Evolutionary conservation across 2,113 vertebrate genomes (phyloP).

Genomic region (Pelecanoides urinatrix): DNA sequence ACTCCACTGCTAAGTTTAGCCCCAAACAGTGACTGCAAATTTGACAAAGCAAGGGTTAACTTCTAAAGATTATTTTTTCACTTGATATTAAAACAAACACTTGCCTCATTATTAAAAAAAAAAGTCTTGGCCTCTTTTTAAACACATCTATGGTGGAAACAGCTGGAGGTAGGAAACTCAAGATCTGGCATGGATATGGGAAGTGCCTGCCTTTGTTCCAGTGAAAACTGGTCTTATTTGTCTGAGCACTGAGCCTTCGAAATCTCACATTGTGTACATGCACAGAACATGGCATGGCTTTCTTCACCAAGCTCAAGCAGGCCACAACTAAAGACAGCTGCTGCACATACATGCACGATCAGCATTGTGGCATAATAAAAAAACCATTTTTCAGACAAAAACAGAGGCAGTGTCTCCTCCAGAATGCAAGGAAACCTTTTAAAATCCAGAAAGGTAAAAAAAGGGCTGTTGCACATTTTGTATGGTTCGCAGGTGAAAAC

Average conservation of each 20-base stretch:
- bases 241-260: constrained; percentile 6
- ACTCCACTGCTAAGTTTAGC: not conserved
- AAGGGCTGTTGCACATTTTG: not conserved
- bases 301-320: not conserved
- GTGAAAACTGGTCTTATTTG: constrained; percentile 42
- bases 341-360: not conserved
- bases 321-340: not conserved
- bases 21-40: not conserved
- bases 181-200: constrained; percentile 59
- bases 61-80: constrained; percentile 7
- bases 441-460: not conserved
- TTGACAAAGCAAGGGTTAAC: constrained; percentile 20
- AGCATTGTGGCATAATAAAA: not conserved
- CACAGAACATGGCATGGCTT: not conserved
- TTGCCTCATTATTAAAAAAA: constrained; percentile 17
- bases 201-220: constrained; percentile 65
- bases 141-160: constrained; percentile 61
- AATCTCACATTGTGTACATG: constrained; percentile 29
- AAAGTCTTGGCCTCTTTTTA: constrained; percentile 37
- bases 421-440: not conserved
- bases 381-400: not conserved
- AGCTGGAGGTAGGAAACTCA: constrained; percentile 61
- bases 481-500: not conserved
- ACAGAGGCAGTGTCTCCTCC: not conserved
- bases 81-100: constrained; percentile 56